Base-by-base conservation (phyloP, 2,888 invertebrate species). In the Ectobius pallidus region DNA sequence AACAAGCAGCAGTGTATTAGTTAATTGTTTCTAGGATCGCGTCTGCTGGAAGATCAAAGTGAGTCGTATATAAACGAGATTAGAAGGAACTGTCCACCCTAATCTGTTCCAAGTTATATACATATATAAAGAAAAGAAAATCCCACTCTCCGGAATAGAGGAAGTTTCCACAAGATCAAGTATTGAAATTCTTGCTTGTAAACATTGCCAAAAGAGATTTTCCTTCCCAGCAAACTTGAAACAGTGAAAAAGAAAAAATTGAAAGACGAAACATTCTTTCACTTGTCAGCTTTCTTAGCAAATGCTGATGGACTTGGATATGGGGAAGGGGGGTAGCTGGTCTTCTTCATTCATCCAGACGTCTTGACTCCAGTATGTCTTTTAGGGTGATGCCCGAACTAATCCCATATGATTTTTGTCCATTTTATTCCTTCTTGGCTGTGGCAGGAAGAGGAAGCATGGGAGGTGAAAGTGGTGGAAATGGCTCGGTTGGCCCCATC, bases 401-500 rank as follows among this genome's bases (percentile, higher is more conserved):
- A 71, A 71, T 73, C 58, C 73, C 73, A 71, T 73, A 73, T 73
- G 73, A 73, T 73, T 73, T 68, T 68, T 71, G 73, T 68, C 73
- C 70, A 70, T 70, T 70, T 70, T 58, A 58, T 70, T 30, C 42
- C 70, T 55, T 44, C 46, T 9, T 46, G 46, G 46, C 18, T 46
- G 46, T 46, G 67, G 44, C 39, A 70, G 58, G 58, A 44, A n/a
- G n/a, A 44, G 65, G 44, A 27, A 34, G 22, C 44, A 18, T n/a
- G 42, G 22, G 20, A 34, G 65, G 55, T 22, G 42, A 65, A 20
- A 7, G 65, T 20, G 44, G 46, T 11, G 65, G 46, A 46, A n/a
- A 18, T 6, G 27, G 27, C 25, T 34, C 34, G 42, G 25, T 22
- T 39, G 61, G 42, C 4, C 58, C 70, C 61, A 70, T 70, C 70